These are phyloP conservation scores for Brachyptera risi DNA, from an alignment of 2,888 invertebrate genomes.

Conservation along the genomic window DNA sequence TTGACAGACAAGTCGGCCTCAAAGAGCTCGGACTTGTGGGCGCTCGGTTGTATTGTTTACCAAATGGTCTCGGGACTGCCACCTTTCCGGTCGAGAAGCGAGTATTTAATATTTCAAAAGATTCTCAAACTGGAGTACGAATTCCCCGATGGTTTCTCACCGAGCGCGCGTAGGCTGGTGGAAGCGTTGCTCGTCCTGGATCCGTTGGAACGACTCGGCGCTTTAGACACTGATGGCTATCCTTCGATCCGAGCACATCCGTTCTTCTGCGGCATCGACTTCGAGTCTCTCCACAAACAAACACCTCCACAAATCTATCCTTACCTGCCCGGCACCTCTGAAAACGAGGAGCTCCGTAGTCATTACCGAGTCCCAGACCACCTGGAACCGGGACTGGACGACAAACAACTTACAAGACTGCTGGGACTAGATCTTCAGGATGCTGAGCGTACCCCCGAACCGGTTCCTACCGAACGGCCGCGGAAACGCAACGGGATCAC, in stretches of 20 bases:
- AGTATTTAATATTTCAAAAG: conserved; percentile 95
- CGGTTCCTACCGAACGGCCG: conserved; percentile 26
- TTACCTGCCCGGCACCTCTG: conserved; percentile 70
- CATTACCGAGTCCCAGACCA: conserved; percentile 68
- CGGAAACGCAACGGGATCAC: conserved; percentile 52
- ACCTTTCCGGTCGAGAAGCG: conserved; percentile 88
- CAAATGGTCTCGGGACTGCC: conserved; percentile 94
- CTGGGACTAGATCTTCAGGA: conserved; percentile 65
- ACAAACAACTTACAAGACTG: conserved; percentile 71
- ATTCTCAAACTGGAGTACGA: conserved; percentile 86
- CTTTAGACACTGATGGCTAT: conserved; percentile 69
- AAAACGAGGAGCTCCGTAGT: conserved; percentile 61
- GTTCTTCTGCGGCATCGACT: conserved; percentile 81
- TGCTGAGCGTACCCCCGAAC: conserved; percentile 26
- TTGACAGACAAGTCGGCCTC: conserved; percentile 70
- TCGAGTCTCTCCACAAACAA: conserved; percentile 70
- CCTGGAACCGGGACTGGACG: conserved; percentile 83
- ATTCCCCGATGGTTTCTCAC: conserved; percentile 88
- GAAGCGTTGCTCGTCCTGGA: conserved; percentile 79
- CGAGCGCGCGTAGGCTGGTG: conserved; percentile 82
- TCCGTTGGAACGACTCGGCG: conserved; percentile 76
- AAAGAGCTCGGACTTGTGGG: conserved; percentile 91
- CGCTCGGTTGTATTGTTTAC: conserved; percentile 92
- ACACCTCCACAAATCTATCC: conserved; percentile 80
- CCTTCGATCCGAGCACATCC: conserved; percentile 79